These are phyloP conservation scores for Variabilichromis moorii DNA, from an alignment of 2,113 vertebrate genomes.

Conservation along the genomic window DNA sequence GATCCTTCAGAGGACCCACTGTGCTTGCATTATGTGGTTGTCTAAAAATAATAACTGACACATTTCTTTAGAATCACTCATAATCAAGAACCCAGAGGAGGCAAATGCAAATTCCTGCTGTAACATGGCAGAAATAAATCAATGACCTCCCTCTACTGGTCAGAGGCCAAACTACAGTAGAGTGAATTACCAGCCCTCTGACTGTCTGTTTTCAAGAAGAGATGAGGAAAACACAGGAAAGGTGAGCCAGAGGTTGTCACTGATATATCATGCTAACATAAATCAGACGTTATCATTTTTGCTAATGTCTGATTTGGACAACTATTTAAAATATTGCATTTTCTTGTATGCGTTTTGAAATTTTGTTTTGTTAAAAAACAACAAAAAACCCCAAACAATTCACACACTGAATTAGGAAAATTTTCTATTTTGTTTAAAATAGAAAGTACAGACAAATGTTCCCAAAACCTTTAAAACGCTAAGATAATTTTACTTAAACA, in stretches of 20 bases:
- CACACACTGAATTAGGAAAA: not conserved
- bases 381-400: not conserved
- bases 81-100: slow-evolving; percentile 45
- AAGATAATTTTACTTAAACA: not conserved
- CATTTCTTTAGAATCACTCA: slow-evolving; percentile 67
- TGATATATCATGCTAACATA: not conserved
- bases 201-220: not conserved
- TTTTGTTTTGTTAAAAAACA: not conserved
- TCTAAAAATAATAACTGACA: slow-evolving; percentile 75
- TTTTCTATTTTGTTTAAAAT: not conserved
- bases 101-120: slow-evolving; percentile 41
- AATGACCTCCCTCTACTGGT: slow-evolving; percentile 73
- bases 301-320: not conserved
- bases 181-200: not conserved
- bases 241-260: not conserved
- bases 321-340: not conserved
- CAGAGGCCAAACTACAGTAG: slow-evolving; percentile 60
- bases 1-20: slow-evolving; percentile 55
- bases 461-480: not conserved
- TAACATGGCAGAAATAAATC: slow-evolving; percentile 58
- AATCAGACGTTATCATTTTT: accelerated
- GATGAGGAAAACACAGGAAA: not conserved
- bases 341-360: accelerated
- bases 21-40: slow-evolving; percentile 60
- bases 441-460: not conserved